Conservation (phyloP, 2,888 invertebrate species). For the Arctia plantaginis region DNA sequence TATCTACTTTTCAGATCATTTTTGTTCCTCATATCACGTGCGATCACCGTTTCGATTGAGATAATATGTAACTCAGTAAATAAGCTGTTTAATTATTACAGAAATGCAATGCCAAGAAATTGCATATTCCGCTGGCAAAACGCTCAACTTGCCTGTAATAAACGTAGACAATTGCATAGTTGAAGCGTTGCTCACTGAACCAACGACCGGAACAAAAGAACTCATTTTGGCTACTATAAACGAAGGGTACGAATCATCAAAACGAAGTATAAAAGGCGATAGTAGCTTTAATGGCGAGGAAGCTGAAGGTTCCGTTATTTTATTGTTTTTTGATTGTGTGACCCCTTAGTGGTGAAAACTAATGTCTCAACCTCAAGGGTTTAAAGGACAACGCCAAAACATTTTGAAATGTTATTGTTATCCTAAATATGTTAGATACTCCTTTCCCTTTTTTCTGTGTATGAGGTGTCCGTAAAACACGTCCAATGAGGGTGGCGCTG, state of each 20-base stretch:
- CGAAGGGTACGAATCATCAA: slow-evolving; percentile 66
- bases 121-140: slow-evolving; percentile 76
- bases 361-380: too few species aligned
- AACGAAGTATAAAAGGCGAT: slow-evolving; percentile 51
- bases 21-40: too few species aligned
- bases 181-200: slow-evolving; percentile 71
- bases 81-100: slow-evolving; percentile 45
- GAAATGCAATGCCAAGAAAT: slow-evolving; percentile 77
- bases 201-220: slow-evolving; percentile 62
- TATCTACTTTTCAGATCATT: too few species aligned
- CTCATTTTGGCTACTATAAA: slow-evolving; percentile 62
- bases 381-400: too few species aligned
- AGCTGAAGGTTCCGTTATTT: slow-evolving; percentile 57
- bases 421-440: too few species aligned
- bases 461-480: too few species aligned
- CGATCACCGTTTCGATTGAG: background rate
- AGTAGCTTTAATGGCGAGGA: slow-evolving; percentile 45
- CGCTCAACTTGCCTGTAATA: slow-evolving; percentile 75
- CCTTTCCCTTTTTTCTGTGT: too few species aligned
- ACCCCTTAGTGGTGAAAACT: too few species aligned
- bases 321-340: slow-evolving; percentile 33
- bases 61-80: background rate
- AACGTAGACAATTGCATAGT: slow-evolving; percentile 83
- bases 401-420: too few species aligned
- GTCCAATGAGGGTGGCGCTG: too few species aligned